Conservation (phyloP, 30 jellyfish, hydroid and myxozoan genomes). For the Chrysaora quinquecirrha region DNA sequence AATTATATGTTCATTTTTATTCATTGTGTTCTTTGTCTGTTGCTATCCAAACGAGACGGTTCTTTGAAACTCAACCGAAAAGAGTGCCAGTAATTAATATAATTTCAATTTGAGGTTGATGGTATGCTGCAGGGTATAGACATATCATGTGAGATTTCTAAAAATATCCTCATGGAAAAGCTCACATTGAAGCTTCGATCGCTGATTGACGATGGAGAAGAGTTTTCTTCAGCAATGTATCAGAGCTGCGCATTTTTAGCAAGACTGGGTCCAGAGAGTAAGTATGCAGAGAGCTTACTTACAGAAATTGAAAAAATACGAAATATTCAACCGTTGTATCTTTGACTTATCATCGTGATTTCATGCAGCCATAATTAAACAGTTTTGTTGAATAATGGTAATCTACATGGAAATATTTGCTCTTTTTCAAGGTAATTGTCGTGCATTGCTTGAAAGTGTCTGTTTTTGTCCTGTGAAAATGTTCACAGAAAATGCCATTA, state of each 20-base stretch:
- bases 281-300: too few species aligned
- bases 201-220: conserved; percentile 40
- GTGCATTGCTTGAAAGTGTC: conserved; percentile 59
- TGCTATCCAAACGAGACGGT: too few species aligned
- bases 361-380: too few species aligned
- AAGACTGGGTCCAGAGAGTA: conserved; percentile 1
- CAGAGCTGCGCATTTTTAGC: conserved; percentile 83
- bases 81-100: too few species aligned
- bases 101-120: not conserved
- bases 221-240: conserved; percentile 71
- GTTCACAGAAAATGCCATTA: conserved; percentile 69
- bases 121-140: not conserved
- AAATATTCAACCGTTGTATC: too few species aligned
- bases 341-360: too few species aligned
- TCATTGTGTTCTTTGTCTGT: not conserved
- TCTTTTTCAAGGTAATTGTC: not conserved
- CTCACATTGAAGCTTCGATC: not conserved
- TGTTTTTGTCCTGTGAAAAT: conserved; percentile 89
- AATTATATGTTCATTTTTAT: not conserved
- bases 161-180: not conserved
- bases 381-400: too few species aligned
- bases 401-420: too few species aligned
- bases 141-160: not conserved
- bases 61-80: too few species aligned
- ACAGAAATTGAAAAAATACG: too few species aligned